Conservation (phyloP, 2,113 vertebrate genomes). For the Scalopus aquaticus region DNA sequence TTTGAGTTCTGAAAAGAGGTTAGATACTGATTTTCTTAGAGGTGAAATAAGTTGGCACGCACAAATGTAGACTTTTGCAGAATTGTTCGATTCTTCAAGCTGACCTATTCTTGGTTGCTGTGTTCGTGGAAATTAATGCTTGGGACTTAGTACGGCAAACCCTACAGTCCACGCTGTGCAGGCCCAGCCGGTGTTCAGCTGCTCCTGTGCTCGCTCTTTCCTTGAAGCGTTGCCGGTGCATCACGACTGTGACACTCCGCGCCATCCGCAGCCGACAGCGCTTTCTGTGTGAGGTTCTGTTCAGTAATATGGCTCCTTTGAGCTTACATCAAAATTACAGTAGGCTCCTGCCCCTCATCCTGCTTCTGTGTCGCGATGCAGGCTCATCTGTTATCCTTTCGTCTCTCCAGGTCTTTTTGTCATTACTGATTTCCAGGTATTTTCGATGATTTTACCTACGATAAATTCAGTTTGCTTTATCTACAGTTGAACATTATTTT, state of each 20-base stretch:
- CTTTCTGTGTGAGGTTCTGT: slow-evolving; percentile 59
- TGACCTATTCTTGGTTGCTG: slow-evolving; percentile 38
- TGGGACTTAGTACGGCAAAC: neutral
- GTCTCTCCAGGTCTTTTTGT: slow-evolving; percentile 1
- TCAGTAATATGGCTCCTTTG: slow-evolving; percentile 48
- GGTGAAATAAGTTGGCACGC: neutral
- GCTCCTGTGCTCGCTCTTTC: slow-evolving; percentile 47
- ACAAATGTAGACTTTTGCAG: neutral
- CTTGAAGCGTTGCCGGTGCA: slow-evolving; percentile 58
- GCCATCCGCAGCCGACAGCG: slow-evolving; percentile 61
- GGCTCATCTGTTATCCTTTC: slow-evolving; percentile 5
- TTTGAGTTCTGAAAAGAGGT: slow-evolving; percentile 25
- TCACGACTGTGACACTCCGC: slow-evolving; percentile 46
- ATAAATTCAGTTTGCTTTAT: slow-evolving; percentile 51
- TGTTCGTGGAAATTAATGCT: slow-evolving; percentile 57
- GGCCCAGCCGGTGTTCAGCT: slow-evolving; percentile 31
- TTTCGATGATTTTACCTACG: slow-evolving; percentile 65
- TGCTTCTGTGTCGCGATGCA: neutral
- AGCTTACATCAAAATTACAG: slow-evolving; percentile 68
- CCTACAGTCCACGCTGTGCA: neutral
- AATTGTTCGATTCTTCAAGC: slow-evolving; percentile 33
- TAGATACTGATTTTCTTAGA: neutral
- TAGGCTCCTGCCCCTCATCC: neutral
- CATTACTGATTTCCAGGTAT: slow-evolving; percentile 45
- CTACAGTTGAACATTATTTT: slow-evolving; percentile 17